Base-by-base conservation (phyloP, 2,797 vertebrate genomes). In the Gambusia yucatana region DNA sequence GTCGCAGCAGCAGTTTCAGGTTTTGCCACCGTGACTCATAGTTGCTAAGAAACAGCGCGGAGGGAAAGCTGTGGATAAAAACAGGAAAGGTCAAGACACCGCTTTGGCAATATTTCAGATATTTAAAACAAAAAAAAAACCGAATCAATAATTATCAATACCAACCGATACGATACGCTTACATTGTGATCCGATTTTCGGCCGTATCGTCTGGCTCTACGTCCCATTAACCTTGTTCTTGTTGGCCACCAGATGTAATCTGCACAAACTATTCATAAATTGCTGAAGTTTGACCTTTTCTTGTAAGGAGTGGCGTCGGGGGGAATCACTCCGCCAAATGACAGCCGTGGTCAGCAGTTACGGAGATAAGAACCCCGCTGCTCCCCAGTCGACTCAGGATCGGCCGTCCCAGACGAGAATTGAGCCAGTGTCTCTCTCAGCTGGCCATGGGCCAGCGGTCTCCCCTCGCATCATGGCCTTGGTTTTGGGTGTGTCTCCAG, bases 401-500 rank as follows among this genome's bases (percentile, higher is more conserved):
- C 88, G 59, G 65, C 69, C 61, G 89, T 89, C 81, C 87, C 90
- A 92, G 91, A 93, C 90, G 79, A 95, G 91, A 95, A 95, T 92
- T 33, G 84, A 91, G 85, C 88, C 88, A 89, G 89, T 93, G 93
- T 95, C 92, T 91, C 79, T 87, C 81, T 81, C 50, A 14, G 50
- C 70, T 94, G 93, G 93, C 89, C 73, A 0, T 46, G 17, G 0
- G 84, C 93, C 92, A 94, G 86, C 82, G 91, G 81, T 80, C 87
- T 92, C 89, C 91, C 91, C 92, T 88, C 75, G 80, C 88, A 77
- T 89, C 83, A 72, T 57, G 91, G 93, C 92, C 94, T 94, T 91
- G 92, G 89, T 91, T 91, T 83, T 88, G 94, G 94, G 93, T 91
- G 93, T 94, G 92, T 88, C 92, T 82, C 73, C 81, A 78, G 87